Base-by-base conservation (phyloP, 2,113 vertebrate species). In the Empidonax alnorum region DNA sequence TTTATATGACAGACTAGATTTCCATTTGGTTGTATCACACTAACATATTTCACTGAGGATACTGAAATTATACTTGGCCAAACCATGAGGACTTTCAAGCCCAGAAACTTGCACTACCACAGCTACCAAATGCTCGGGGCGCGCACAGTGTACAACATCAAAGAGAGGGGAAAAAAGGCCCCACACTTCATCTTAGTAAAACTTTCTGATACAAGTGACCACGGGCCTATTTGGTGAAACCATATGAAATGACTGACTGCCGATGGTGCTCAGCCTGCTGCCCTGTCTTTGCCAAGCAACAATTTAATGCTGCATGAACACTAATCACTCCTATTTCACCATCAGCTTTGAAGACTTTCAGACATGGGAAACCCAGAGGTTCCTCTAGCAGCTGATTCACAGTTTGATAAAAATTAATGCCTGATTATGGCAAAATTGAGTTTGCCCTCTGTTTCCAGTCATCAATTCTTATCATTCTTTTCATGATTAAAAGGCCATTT, bases 121-220 rank as follows among this genome's bases (percentile, higher is more conserved):
- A 67, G 28, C 53, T 50, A 49, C 39, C 22, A 41, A 88, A 55
- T 1, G 13, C 19, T 55, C 0, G 0, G 9, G 10, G 37, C 1
- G 1, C 30, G 30, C 39, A 65, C 55, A 73, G 25, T 55, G 50
- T 15, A 33, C 3, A 18, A 17, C 37, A n/a, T 0, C n/a, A 46
- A 71, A 87, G 35, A 73, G 24, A 25, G 7, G 33, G 10, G 20
- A 0, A 7, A n/a, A 44, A 58, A 58, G 53, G 39, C 33, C 17
- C 10, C 49, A 78, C 9, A 4, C 23, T 44, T 59, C 46, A 67
- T 53, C 67, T 69, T 39, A 19, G 33, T 9, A 31, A 59, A 85
- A 68, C 12, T 21, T 49, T 73, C 35, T 4, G 1, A 53, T 11
- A 49, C 17, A 87, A 76, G 8, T 11, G 56, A 84, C 30, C 61